phyloP scores from a whole-genome alignment of 2,113 vertebrate species.

The Anhinga anhinga region DNA sequence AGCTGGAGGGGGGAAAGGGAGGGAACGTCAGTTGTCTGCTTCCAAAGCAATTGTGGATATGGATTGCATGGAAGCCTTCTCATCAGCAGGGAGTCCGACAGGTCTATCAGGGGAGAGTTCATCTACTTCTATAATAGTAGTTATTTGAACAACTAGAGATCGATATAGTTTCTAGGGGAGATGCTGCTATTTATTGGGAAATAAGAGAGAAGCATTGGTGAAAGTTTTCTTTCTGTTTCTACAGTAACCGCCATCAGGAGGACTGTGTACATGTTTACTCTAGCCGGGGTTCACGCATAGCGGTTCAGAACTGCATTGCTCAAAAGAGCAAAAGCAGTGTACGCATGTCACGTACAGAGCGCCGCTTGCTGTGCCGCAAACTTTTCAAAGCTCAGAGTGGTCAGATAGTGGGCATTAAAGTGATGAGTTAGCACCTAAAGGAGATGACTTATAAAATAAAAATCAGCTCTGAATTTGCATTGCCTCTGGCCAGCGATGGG shows the following conservation, averaged over 20 bases:
- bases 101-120: slow-evolving; percentile 61
- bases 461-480: background rate
- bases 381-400: background rate
- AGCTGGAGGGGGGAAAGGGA: slow-evolving; percentile 13
- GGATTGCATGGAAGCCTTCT: slow-evolving; percentile 45
- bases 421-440: background rate
- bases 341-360: fast-evolving
- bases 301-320: background rate
- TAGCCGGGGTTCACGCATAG: background rate
- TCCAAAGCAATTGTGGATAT: slow-evolving; percentile 51
- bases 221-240: slow-evolving; percentile 51
- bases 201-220: slow-evolving; percentile 31
- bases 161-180: slow-evolving; percentile 53
- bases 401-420: background rate
- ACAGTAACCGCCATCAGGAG: slow-evolving; percentile 14
- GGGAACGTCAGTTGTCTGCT: background rate
- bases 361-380: fast-evolving
- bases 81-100: slow-evolving; percentile 60
- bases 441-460: background rate
- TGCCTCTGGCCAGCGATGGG: background rate
- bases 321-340: background rate
- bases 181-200: slow-evolving; percentile 61
- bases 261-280: background rate
- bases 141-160: slow-evolving; percentile 63
- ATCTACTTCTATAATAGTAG: slow-evolving; percentile 57